Percentiles rank a stretch among this genome's conserved stretches.
Evolutionary conservation across 2,888 invertebrate species (phyloP).

Genomic region (Tubulanus polymorphus): DNA sequence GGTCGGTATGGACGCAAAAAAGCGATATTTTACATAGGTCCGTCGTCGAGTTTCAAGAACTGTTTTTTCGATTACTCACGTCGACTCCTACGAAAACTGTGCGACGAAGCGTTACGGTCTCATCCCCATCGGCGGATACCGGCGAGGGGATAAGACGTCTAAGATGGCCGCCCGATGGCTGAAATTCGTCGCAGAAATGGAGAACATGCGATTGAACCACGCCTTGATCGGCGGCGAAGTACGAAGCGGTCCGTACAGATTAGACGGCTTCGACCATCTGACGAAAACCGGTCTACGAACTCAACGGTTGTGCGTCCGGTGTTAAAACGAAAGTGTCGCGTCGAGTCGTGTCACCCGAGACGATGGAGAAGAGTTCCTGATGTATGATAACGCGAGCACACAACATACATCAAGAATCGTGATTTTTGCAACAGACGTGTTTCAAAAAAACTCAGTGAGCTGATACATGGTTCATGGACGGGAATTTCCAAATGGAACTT

Average conservation of each 20-base stretch:
- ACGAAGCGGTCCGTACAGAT: slow-evolving; percentile 12
- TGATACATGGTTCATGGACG: no score
- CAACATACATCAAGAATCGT: no score
- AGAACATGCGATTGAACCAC: slow-evolving; percentile 11
- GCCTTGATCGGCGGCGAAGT: slow-evolving; percentile 14
- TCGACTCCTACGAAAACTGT: slow-evolving; percentile 15
- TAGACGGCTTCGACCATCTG: slow-evolving; percentile 18
- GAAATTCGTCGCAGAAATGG: slow-evolving; percentile 11
- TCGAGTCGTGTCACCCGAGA: not conserved
- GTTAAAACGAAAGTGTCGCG: slow-evolving; percentile 9
- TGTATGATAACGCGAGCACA: no score
- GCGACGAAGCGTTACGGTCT: slow-evolving; percentile 18
- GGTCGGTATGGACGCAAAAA: slow-evolving; percentile 3
- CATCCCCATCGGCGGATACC: slow-evolving; percentile 16
- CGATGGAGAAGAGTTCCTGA: no score
- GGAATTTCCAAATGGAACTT: no score
- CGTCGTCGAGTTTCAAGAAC: slow-evolving; percentile 12
- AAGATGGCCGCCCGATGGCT: slow-evolving; percentile 19
- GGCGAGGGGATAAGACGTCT: slow-evolving; percentile 1
- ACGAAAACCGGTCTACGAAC: slow-evolving; percentile 18
- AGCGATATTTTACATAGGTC: slow-evolving; percentile 11
- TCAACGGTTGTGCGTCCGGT: slow-evolving; percentile 23
- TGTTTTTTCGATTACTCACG: not conserved
- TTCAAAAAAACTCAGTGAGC: no score
- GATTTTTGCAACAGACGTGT: no score